Base-by-base conservation (phyloP, 2,113 vertebrate genomes). In the Lampris incognitus region DNA sequence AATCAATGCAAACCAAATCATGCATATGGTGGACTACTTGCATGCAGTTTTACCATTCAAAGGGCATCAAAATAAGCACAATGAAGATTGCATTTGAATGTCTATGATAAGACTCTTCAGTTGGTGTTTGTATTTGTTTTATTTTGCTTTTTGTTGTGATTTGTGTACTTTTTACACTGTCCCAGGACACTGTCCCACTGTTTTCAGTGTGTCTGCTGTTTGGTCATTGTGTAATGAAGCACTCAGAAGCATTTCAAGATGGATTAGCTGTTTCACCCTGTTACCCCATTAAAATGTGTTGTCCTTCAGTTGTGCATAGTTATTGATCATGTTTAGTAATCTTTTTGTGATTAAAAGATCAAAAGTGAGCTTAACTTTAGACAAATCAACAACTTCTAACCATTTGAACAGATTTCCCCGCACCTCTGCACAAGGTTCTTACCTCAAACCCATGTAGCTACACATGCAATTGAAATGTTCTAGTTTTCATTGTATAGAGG, bases 341-440 rank as follows among this genome's bases (percentile, higher is more conserved):
- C 81, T 67, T 59, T 83, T 86, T 87, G 88, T 89, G 89, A 92
- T 92, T 86, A 85, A 85, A 88, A 71, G 87, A 83, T 85, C 74
- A 92, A 87, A 88, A 90, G 83, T 84, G 78, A 87, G 82, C 79
- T 87, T 90, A 85, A 87, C 86, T 90, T 87, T 91, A 92, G 82
- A 86, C 85, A 88, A 90, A 93, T 91, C 83, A 85, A 86, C 89
- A 88, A 69, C 66, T 79, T 72, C 91, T 87, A 86, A 79, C 86
- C 74, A 72, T 79, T 63, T 77, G 60, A 78, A 24, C 42, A 57
- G 59, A 42, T 65, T 84, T 62, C 50, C 71, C 55, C 66, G 67
- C 52, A 61, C 24, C 65, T 69, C 46, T 39, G 57, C 58, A 63
- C 46, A 44, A 66, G 54, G 60, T 13, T 48, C 42, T 64, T 61